Percentiles rank a stretch among this genome's conserved stretches.
These are phyloP conservation scores for Sturmia bella DNA, from an alignment of 2,888 invertebrate genomes.

Conservation along the genomic window DNA sequence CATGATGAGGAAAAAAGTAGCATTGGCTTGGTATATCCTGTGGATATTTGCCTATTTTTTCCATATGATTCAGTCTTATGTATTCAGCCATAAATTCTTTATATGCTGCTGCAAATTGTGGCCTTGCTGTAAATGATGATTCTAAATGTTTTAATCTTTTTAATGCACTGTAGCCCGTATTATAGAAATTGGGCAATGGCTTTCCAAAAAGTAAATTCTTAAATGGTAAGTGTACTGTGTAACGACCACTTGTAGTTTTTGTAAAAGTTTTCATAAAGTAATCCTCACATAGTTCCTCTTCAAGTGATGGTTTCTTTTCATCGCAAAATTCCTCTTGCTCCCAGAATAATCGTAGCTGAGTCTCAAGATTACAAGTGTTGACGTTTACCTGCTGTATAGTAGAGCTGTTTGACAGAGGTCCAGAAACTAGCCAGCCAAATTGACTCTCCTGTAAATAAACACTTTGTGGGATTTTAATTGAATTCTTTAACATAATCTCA, in stretches of 20 bases:
- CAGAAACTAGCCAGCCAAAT: slow-evolving; percentile 50
- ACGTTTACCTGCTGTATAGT: neutral
- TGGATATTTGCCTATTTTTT: slow-evolving; percentile 48
- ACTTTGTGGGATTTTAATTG: slow-evolving; percentile 37
- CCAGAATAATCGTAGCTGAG: slow-evolving; percentile 29
- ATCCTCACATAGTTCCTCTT: slow-evolving; percentile 37
- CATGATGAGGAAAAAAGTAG: slow-evolving; percentile 38
- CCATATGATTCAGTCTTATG: slow-evolving; percentile 21
- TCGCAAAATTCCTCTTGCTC: slow-evolving; percentile 15
- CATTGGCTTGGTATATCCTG: slow-evolving; percentile 15
- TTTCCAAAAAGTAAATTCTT: slow-evolving; percentile 11
- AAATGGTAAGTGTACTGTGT: slow-evolving; percentile 51
- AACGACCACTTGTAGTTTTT: slow-evolving; percentile 7
- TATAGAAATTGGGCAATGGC: slow-evolving; percentile 7
- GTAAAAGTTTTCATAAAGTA: slow-evolving; percentile 35
- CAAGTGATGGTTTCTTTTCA: slow-evolving; percentile 16
- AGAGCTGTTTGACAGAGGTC: neutral
- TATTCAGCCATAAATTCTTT: slow-evolving; percentile 26
- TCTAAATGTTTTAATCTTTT: slow-evolving; percentile 41
- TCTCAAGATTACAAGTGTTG: slow-evolving; percentile 30
- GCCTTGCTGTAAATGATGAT: slow-evolving; percentile 17
- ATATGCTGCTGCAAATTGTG: slow-evolving; percentile 18
- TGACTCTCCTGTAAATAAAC: slow-evolving; percentile 46
- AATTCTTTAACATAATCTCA: slow-evolving; percentile 29
- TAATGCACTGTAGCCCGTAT: no score